A percentile compares a stretch with the other conserved stretches of the same genome.
Evolutionary conservation across 35 echinoderm and acorn worm genomes (phyloP).

Genomic region (Apostichopus japonicus): DNA sequence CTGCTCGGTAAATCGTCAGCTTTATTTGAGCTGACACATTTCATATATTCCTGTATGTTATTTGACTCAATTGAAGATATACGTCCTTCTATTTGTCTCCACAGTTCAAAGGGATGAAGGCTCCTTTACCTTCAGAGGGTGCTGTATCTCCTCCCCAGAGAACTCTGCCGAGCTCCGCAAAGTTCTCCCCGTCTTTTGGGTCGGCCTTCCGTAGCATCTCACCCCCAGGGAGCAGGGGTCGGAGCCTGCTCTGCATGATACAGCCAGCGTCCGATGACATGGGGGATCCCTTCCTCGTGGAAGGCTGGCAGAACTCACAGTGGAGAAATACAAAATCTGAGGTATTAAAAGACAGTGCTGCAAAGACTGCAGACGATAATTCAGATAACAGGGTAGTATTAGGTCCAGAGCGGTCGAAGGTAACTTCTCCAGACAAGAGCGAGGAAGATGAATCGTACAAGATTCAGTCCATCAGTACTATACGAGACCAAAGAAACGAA

Average conservation of each 20-base stretch:
- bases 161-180: background rate
- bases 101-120: slow-evolving; percentile 35
- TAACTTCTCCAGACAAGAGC: background rate
- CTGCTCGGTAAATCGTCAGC: too few species aligned
- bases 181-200: slow-evolving; percentile 32
- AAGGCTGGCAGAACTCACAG: background rate
- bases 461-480: background rate
- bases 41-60: too few species aligned
- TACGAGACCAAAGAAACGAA: background rate
- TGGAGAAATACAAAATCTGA: background rate
- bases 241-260: background rate
- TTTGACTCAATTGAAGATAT: background rate
- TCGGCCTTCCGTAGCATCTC: slow-evolving; percentile 48
- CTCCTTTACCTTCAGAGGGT: background rate
- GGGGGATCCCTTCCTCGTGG: slow-evolving; percentile 27
- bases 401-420: background rate
- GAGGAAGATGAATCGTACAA: background rate
- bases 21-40: too few species aligned
- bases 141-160: background rate
- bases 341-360: background rate
- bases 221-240: background rate
- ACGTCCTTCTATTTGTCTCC: background rate
- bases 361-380: background rate
- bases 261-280: slow-evolving; percentile 6
- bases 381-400: background rate